Percentiles rank a stretch among this genome's conserved stretches.
Evolutionary conservation across 2,797 vertebrate species (phyloP).

Genomic region (Sparidentex hasta): DNA sequence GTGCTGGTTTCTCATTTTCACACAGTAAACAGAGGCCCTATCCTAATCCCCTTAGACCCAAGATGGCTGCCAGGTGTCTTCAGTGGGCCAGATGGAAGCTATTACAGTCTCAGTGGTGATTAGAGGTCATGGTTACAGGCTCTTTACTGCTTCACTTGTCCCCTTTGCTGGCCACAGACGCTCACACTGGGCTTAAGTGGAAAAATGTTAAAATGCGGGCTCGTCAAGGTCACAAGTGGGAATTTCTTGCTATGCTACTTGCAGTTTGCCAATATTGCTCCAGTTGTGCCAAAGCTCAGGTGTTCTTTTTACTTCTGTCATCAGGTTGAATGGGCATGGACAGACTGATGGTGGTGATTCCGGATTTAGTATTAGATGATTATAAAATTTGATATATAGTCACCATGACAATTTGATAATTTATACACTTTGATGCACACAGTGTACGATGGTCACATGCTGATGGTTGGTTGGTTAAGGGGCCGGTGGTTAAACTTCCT

Average conservation of each 20-base stretch:
- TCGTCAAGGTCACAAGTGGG: conserved; percentile 66
- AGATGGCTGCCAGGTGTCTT: conserved; percentile 82
- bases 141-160: conserved; percentile 83
- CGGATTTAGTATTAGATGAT: conserved; percentile 18
- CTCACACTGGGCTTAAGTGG: conserved; percentile 55
- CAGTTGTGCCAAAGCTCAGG: conserved; percentile 20
- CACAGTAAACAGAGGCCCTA: conserved; percentile 62
- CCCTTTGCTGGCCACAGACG: conserved; percentile 72
- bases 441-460: conserved; percentile 15
- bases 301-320: conserved; percentile 2
- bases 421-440: conserved; percentile 1
- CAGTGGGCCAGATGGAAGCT: conserved; percentile 82
- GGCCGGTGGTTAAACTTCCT: conserved; percentile 72
- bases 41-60: conserved; percentile 66
- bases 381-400: conserved; percentile 10
- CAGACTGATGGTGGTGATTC: conserved; percentile 11
- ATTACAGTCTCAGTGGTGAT: conserved; percentile 82
- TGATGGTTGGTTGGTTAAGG: conserved; percentile 30
- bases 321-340: neutral
- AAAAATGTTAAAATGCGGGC: conserved; percentile 54
- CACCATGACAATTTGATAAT: conserved; percentile 3
- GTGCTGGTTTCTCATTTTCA: conserved; percentile 63
- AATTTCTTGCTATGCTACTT: conserved; percentile 46
- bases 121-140: conserved; percentile 82
- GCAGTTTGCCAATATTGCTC: conserved; percentile 25